A percentile compares a stretch with the other conserved stretches of the same genome.
Conservation (phyloP, 2,888 invertebrate species). For the Hipparchia semele region DNA sequence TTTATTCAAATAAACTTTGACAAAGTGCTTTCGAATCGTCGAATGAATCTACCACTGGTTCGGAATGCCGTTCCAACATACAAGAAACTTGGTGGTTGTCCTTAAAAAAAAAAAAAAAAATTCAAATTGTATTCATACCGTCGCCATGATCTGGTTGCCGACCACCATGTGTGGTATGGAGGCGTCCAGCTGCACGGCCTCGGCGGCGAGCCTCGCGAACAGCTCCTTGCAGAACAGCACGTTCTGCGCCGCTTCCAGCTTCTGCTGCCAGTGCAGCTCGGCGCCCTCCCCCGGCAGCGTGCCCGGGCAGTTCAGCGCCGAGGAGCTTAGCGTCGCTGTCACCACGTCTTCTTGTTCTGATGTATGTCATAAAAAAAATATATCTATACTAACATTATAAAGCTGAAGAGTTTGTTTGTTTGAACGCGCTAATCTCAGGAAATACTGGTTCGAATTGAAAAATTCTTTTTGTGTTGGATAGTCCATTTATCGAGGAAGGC, state of each 20-base stretch:
- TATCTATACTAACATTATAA: too few relatives aligned
- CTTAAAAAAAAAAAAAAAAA: too few relatives aligned
- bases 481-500: too few relatives aligned
- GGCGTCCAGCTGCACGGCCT: slow-evolving; percentile 96
- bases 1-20: too few relatives aligned
- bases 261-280: slow-evolving; percentile 96
- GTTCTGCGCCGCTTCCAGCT: slow-evolving; percentile 98
- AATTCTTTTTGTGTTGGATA: too few relatives aligned
- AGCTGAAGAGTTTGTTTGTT: too few relatives aligned
- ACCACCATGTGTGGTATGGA: slow-evolving; percentile 98
- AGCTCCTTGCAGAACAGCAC: slow-evolving; percentile 98
- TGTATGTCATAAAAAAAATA: not conserved
- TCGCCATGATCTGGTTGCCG: slow-evolving; percentile 98
- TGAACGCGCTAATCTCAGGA: too few relatives aligned
- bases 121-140: slow-evolving; percentile 81
- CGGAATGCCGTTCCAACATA: too few relatives aligned
- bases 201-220: slow-evolving; percentile 96
- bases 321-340: slow-evolving; percentile 90
- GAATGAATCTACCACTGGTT: too few relatives aligned
- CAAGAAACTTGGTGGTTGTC: too few relatives aligned
- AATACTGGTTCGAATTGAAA: too few relatives aligned
- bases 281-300: slow-evolving; percentile 81
- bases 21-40: too few relatives aligned
- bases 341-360: slow-evolving; percentile 95
- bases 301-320: slow-evolving; percentile 88